Evolutionary conservation across 2,797 vertebrate species (phyloP).

Genomic region (Sebastes ruberrimus): DNA sequence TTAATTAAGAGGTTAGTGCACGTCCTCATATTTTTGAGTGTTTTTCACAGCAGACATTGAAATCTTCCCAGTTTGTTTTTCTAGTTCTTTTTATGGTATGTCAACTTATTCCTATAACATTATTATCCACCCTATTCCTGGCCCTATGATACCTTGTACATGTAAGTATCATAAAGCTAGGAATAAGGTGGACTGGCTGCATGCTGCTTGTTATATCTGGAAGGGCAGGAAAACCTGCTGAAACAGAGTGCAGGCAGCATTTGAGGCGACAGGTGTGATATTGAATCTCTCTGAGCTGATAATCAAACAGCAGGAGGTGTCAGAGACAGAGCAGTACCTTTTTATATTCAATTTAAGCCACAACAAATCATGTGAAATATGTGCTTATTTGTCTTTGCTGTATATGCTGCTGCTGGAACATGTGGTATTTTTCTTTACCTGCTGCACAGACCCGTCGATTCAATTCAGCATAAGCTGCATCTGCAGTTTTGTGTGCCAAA

Average conservation of each 20-base stretch:
- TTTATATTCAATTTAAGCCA: neutral
- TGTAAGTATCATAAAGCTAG: neutral
- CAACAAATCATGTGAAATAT: neutral
- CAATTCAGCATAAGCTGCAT: neutral
- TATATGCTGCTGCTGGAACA: neutral
- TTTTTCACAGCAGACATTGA: neutral
- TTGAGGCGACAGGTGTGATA: neutral
- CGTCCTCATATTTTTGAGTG: neutral
- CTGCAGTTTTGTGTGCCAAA: neutral
- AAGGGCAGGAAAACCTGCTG: neutral
- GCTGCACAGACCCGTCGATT: neutral
- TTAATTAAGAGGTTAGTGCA: neutral
- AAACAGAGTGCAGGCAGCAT: neutral
- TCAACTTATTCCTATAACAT: neutral
- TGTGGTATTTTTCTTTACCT: neutral
- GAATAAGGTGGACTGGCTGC: neutral
- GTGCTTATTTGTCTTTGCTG: neutral
- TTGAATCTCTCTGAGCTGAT: neutral
- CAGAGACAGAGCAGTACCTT: neutral
- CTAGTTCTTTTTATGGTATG: neutral
- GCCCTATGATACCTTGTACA: neutral
- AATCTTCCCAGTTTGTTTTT: neutral
- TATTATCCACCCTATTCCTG: neutral
- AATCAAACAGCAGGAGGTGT: neutral
- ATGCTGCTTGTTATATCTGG: neutral